These are phyloP conservation scores for Euplagia quadripunctaria DNA, from an alignment of 2,888 invertebrate species.

Conservation along the genomic window DNA sequence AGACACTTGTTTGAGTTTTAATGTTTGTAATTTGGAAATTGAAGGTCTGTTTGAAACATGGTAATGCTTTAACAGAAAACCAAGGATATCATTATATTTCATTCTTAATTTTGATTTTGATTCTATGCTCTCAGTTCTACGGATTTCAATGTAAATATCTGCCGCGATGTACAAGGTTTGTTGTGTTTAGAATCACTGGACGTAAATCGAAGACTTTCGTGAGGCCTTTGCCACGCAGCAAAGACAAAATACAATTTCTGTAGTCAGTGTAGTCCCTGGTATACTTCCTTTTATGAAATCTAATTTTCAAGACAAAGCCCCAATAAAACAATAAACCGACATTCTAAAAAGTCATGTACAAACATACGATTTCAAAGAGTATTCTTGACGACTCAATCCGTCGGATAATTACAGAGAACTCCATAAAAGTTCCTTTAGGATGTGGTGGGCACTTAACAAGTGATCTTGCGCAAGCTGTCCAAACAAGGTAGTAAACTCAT, in stretches of 20 bases:
- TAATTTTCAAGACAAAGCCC: slow-evolving; percentile 1
- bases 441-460: slow-evolving; percentile 47
- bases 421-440: slow-evolving; percentile 53
- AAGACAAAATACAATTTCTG: neutral
- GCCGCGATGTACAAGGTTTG: neutral
- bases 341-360: slow-evolving; percentile 8
- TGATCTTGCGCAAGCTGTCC: slow-evolving; percentile 49
- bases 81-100: neutral
- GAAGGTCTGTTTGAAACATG: neutral
- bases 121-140: neutral
- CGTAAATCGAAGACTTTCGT: neutral
- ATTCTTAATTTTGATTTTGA: neutral
- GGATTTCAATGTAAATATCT: neutral
- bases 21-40: neutral
- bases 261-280: neutral
- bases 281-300: neutral
- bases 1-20: neutral
- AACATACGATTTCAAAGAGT: slow-evolving; percentile 22
- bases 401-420: slow-evolving; percentile 50
- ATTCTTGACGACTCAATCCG: slow-evolving; percentile 46
- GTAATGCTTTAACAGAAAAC: neutral
- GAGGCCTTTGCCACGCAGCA: neutral
- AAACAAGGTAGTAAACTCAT: slow-evolving; percentile 36
- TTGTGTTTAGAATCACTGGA: neutral
- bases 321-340: neutral